Percentiles rank a stretch among this genome's conserved stretches.
Conservation (phyloP, 2,797 vertebrate genomes). For the Semotilus atromaculatus region DNA sequence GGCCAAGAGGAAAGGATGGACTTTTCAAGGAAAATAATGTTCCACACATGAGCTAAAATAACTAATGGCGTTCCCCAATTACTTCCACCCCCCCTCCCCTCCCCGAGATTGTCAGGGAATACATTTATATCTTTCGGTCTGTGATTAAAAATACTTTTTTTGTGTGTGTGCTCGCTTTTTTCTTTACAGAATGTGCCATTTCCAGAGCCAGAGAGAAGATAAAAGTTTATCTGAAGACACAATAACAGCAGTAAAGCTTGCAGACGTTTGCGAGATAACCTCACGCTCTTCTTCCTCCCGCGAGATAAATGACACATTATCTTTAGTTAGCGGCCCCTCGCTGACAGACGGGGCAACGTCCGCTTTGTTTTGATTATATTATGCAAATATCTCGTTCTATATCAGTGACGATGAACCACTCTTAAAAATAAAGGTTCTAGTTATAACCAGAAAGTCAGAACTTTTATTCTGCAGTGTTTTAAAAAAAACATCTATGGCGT, state of each 20-base stretch:
- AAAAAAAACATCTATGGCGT: no score
- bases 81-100: not conserved
- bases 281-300: slow-evolving; percentile 25
- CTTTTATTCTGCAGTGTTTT: not conserved
- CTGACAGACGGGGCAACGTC: slow-evolving; percentile 41
- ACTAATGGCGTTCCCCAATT: slow-evolving; percentile 23
- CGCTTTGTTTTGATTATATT: slow-evolving; percentile 45
- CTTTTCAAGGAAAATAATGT: slow-evolving; percentile 34
- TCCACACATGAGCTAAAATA: slow-evolving; percentile 44
- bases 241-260: slow-evolving; percentile 42
- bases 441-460: not conserved
- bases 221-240: slow-evolving; percentile 37
- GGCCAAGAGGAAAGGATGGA: slow-evolving; percentile 34
- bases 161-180: not conserved
- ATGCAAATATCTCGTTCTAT: slow-evolving; percentile 41
- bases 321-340: slow-evolving; percentile 49
- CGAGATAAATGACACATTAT: slow-evolving; percentile 44
- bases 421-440: not conserved
- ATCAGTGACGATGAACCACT: not conserved
- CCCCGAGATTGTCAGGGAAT: not conserved
- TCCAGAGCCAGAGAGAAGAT: slow-evolving; percentile 44
- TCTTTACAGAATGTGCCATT: slow-evolving; percentile 31
- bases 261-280: slow-evolving; percentile 45
- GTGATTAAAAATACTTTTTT: not conserved
- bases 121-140: slow-evolving; percentile 3